These are phyloP conservation scores for Cyclophora punctaria DNA, from an alignment of 2,888 invertebrate species.

Conservation along the genomic window DNA sequence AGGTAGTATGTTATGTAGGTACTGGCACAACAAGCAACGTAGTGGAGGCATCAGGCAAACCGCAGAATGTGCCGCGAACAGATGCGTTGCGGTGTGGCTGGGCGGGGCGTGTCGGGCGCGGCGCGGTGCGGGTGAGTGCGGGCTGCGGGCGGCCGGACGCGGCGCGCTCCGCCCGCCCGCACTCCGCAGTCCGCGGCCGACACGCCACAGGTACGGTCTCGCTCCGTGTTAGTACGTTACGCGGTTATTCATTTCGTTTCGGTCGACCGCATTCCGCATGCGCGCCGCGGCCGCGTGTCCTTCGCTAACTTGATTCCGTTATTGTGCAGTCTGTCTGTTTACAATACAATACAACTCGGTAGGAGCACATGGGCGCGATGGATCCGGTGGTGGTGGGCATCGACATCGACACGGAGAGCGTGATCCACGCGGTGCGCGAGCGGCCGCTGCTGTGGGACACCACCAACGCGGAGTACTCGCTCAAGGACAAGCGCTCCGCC, in stretches of 20 bases:
- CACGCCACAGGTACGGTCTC: background rate
- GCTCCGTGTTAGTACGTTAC: too few relatives aligned
- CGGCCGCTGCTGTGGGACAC: constrained; percentile 5
- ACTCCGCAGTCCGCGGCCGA: background rate
- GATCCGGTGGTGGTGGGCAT: constrained; percentile 3
- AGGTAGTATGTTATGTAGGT: too few relatives aligned
- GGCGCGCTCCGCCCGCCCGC: background rate
- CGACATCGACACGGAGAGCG: constrained; percentile 9
- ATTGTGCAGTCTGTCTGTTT: background rate
- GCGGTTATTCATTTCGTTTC: too few relatives aligned
- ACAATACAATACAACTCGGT: background rate
- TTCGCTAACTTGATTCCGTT: too few relatives aligned
- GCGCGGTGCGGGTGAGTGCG: constrained; percentile 1
- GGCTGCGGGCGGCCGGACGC: constrained; percentile 1
- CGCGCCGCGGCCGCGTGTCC: background rate
- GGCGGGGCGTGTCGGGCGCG: background rate
- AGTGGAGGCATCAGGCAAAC: too few relatives aligned
- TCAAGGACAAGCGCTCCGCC: constrained; percentile 1
- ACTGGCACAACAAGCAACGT: too few relatives aligned
- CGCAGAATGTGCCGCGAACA: too few relatives aligned
- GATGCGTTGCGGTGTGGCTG: background rate
- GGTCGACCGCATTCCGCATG: too few relatives aligned
- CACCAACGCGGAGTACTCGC: constrained; percentile 4
- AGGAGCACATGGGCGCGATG: background rate
- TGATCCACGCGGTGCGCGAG: constrained; percentile 6